phyloP scores from a whole-genome alignment of 2,113 vertebrate species.

The Megalops atlanticus region DNA sequence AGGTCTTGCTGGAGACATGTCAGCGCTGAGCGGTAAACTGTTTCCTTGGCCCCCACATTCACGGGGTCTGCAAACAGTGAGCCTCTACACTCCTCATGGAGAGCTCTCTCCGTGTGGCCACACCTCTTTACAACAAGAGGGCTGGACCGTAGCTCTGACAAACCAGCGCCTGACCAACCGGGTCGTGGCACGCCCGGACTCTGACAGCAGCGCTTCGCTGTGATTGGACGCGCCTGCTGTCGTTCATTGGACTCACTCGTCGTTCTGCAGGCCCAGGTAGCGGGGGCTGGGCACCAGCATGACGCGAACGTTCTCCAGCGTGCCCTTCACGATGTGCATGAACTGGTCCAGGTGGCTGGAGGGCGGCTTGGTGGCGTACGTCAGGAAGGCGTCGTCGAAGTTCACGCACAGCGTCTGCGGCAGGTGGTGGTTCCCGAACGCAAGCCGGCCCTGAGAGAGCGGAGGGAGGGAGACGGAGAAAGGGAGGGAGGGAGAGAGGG shows the following conservation, averaged over 20 bases:
- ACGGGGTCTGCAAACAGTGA: too few species aligned
- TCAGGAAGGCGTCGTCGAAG: slow-evolving; percentile 96
- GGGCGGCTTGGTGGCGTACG: slow-evolving; percentile 96
- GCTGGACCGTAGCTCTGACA: too few species aligned
- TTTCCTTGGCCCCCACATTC: too few species aligned
- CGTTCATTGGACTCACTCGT: slow-evolving; percentile 94
- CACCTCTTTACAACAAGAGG: too few species aligned
- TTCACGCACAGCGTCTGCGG: slow-evolving; percentile 94
- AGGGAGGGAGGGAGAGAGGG: too few species aligned
- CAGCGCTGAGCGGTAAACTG: too few species aligned
- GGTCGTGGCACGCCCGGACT: neutral
- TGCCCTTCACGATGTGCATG: slow-evolving; percentile 98
- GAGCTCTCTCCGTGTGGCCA: too few species aligned
- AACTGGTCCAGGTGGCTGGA: slow-evolving; percentile 96
- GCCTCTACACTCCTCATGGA: too few species aligned
- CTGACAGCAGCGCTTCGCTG: too few species aligned
- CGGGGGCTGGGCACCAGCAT: slow-evolving; percentile 97
- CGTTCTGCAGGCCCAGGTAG: slow-evolving; percentile 92
- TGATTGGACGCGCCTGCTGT: too few species aligned
- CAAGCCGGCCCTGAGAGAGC: slow-evolving; percentile 84
- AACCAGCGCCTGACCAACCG: too few species aligned
- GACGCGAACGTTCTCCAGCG: slow-evolving; percentile 93
- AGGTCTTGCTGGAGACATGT: too few species aligned
- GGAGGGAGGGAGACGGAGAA: neutral
- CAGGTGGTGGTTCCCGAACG: slow-evolving; percentile 95